A percentile compares a stretch with the other conserved stretches of the same genome.
Conservation (phyloP, 2,797 vertebrate species). For the Dallia pectoralis region DNA sequence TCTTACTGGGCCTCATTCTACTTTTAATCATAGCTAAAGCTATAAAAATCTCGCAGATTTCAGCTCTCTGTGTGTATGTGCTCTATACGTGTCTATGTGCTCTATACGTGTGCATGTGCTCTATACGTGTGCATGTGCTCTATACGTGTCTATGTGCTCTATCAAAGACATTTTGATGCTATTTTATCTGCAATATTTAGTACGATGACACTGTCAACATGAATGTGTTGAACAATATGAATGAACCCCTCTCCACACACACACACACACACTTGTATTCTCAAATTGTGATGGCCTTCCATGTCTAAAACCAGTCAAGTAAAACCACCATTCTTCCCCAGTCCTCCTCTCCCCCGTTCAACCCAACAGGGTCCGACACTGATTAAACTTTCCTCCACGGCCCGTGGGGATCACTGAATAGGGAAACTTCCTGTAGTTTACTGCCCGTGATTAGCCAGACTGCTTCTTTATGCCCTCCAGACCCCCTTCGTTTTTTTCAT, state of each 20-base stretch:
- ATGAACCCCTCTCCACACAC: not conserved
- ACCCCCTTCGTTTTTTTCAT: conserved; percentile 69
- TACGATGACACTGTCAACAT: not conserved
- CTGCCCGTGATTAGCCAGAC: conserved; percentile 77
- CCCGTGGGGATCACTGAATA: conserved; percentile 65
- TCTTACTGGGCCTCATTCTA: no score
- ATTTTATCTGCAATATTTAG: not conserved
- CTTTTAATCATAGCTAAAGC: no score
- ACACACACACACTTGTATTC: no score
- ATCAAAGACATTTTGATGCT: not conserved
- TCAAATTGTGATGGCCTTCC: not conserved
- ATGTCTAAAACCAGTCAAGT: not conserved
- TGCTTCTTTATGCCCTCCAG: conserved; percentile 71
- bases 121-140: conserved; percentile 47
- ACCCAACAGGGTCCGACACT: not conserved
- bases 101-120: conserved; percentile 46
- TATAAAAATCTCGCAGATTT: no score
- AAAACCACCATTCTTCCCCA: not conserved
- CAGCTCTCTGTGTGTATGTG: no score
- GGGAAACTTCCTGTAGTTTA: conserved; percentile 72
- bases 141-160: not conserved
- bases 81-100: no score
- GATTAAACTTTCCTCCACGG: conserved; percentile 47
- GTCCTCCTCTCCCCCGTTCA: not conserved
- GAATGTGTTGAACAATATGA: not conserved